Percentiles rank a stretch among this genome's conserved stretches.
phyloP scores from a whole-genome alignment of 2,888 invertebrate genomes.

The Hybos culiciformis region DNA sequence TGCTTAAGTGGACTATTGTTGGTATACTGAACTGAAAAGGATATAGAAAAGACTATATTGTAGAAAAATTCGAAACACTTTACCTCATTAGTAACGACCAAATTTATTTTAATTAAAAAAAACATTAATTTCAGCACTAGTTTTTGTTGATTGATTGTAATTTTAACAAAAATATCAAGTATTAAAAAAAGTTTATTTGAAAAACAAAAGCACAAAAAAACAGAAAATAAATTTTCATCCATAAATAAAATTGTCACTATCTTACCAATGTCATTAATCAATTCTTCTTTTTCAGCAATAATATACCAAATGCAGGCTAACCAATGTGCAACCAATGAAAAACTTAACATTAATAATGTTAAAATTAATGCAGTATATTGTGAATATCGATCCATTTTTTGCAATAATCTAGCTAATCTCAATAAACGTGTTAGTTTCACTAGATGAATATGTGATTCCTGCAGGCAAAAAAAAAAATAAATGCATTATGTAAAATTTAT shows the following conservation, averaged over 20 bases:
- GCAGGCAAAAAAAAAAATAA: conserved; percentile 13
- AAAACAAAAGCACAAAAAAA: background rate
- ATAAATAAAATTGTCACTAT: no score
- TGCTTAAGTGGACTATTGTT: no score
- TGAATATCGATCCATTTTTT: conserved; percentile 93
- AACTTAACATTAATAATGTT: conserved; percentile 85
- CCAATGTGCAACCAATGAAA: conserved; percentile 91
- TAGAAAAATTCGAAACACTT: no score
- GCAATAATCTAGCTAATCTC: conserved; percentile 75
- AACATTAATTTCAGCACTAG: no score
- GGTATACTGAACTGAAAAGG: no score
- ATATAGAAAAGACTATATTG: no score
- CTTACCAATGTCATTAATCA: conserved; percentile 63
- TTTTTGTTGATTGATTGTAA: no score
- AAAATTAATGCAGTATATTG: conserved; percentile 92
- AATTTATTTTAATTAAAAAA: no score
- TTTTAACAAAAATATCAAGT: background rate
- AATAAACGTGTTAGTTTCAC: conserved; percentile 84
- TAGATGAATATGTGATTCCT: conserved; percentile 78
- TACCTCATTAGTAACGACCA: no score
- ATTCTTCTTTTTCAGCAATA: conserved; percentile 78
- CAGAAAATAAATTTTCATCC: no score
- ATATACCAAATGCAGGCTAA: conserved; percentile 95
- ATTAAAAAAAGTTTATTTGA: background rate
- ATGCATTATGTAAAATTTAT: no score